These are phyloP conservation scores for Neosilurus mollespiculum DNA, from an alignment of 2,797 vertebrate species.

Conservation along the genomic window DNA sequence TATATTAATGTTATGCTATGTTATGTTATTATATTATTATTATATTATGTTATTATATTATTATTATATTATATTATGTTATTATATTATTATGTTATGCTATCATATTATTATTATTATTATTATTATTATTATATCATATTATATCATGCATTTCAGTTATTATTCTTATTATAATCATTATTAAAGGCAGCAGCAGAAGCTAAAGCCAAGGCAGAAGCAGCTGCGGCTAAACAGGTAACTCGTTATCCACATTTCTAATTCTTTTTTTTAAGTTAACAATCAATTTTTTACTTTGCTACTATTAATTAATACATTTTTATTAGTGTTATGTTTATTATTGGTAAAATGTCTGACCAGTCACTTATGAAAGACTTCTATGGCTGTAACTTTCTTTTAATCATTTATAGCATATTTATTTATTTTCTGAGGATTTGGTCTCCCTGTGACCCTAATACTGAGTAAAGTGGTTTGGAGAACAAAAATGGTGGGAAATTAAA, in stretches of 20 bases:
- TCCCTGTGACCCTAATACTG: too few relatives aligned
- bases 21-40: too few relatives aligned
- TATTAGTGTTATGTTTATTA: neutral
- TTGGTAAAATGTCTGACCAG: neutral
- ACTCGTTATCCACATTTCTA: neutral
- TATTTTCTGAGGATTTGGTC: too few relatives aligned
- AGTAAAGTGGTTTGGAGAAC: too few relatives aligned
- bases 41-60: too few relatives aligned
- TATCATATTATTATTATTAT: too few relatives aligned
- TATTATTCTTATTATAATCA: neutral
- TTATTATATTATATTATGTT: too few relatives aligned
- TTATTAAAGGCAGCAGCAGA: slow-evolving; percentile 59
- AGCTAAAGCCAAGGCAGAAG: slow-evolving; percentile 49
- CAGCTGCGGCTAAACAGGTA: slow-evolving; percentile 63
- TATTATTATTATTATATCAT: too few relatives aligned
- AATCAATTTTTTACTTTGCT: neutral
- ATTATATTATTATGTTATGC: too few relatives aligned
- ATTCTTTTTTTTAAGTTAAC: neutral
- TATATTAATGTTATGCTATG: neutral
- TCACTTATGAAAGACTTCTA: neutral
- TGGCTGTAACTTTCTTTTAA: too few relatives aligned
- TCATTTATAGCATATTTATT: too few relatives aligned
- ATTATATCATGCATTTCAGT: neutral
- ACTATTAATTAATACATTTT: neutral
- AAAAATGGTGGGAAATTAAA: too few relatives aligned